phyloP scores from a whole-genome alignment of 2,888 invertebrate genomes.

The Pasiphila rectangulata region DNA sequence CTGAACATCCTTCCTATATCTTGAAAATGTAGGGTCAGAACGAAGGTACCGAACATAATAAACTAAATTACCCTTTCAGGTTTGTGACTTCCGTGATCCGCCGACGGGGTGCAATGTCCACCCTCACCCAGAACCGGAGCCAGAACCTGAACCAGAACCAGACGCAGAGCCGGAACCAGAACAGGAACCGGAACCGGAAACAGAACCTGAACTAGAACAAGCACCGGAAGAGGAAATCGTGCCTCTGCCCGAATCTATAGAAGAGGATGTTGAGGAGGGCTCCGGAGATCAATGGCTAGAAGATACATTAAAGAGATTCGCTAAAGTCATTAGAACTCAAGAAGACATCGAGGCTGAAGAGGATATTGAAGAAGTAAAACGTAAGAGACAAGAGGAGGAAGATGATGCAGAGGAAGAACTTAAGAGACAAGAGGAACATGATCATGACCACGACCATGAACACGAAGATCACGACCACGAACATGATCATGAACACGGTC shows the following conservation, averaged over 20 bases:
- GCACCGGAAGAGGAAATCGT: slow-evolving; percentile 50
- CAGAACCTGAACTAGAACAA: slow-evolving; percentile 58
- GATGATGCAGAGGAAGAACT: slow-evolving; percentile 12
- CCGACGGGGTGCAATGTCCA: slow-evolving; percentile 47
- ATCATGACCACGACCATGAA: slow-evolving; percentile 21
- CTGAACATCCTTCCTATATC: too few species aligned
- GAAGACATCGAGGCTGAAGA: slow-evolving; percentile 38
- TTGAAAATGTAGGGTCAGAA: too few species aligned
- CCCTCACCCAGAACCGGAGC: slow-evolving; percentile 22
- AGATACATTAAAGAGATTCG: slow-evolving; percentile 36
- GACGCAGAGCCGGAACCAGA: slow-evolving; percentile 55
- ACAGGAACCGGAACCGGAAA: slow-evolving; percentile 54
- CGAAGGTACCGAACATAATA: neutral
- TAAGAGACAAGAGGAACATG: slow-evolving; percentile 15
- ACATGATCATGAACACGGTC: slow-evolving; percentile 21
- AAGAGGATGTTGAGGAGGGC: slow-evolving; percentile 33
- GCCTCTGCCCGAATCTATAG: slow-evolving; percentile 48
- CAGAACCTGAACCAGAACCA: slow-evolving; percentile 50
- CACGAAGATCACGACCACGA: slow-evolving; percentile 19
- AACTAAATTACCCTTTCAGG: slow-evolving; percentile 39
- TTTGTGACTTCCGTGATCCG: slow-evolving; percentile 59
- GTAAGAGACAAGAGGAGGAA: slow-evolving; percentile 14
- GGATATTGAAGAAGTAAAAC: slow-evolving; percentile 23
- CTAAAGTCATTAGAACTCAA: slow-evolving; percentile 35
- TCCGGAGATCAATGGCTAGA: slow-evolving; percentile 44